Percentiles rank a stretch among this genome's conserved stretches.
Conservation (phyloP, 2,888 invertebrate genomes). For the Lottia scabra region DNA sequence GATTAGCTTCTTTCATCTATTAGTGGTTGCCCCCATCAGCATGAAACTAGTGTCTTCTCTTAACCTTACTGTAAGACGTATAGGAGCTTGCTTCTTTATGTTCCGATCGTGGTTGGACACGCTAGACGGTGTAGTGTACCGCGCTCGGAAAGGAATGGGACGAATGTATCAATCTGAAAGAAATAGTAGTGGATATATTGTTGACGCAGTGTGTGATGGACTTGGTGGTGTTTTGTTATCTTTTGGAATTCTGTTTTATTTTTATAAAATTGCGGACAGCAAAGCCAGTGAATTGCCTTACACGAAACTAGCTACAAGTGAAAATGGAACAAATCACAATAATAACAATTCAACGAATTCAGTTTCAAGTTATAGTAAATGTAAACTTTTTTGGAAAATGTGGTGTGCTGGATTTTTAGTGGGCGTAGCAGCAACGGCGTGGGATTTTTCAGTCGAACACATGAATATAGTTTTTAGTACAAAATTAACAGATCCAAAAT, state of each 20-base stretch:
- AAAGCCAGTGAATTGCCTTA: slow-evolving; percentile 21
- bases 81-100: slow-evolving; percentile 84
- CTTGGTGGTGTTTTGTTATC: slow-evolving; percentile 72
- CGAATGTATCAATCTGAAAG: slow-evolving; percentile 68
- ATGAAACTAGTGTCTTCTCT: slow-evolving; percentile 82
- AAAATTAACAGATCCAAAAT: slow-evolving; percentile 34
- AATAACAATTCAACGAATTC: neutral
- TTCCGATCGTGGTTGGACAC: slow-evolving; percentile 86
- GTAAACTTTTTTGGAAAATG: slow-evolving; percentile 50
- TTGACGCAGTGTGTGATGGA: slow-evolving; percentile 86
- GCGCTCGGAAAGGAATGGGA: slow-evolving; percentile 72
- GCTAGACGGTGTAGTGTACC: slow-evolving; percentile 87
- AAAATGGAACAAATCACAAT: neutral
- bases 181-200: slow-evolving; percentile 84
- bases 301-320: slow-evolving; percentile 1
- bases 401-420: slow-evolving; percentile 50
- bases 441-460: slow-evolving; percentile 51
- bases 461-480: slow-evolving; percentile 44
- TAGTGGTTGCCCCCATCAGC: slow-evolving; percentile 80
- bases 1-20: slow-evolving; percentile 82
- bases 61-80: slow-evolving; percentile 78
- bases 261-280: slow-evolving; percentile 37
- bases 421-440: slow-evolving; percentile 48
- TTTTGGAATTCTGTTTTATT: slow-evolving; percentile 69
- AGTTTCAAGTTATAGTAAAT: slow-evolving; percentile 38